Evolutionary conservation across 2,888 invertebrate species (phyloP).

Genomic region (Seira sanloemensis): DNA sequence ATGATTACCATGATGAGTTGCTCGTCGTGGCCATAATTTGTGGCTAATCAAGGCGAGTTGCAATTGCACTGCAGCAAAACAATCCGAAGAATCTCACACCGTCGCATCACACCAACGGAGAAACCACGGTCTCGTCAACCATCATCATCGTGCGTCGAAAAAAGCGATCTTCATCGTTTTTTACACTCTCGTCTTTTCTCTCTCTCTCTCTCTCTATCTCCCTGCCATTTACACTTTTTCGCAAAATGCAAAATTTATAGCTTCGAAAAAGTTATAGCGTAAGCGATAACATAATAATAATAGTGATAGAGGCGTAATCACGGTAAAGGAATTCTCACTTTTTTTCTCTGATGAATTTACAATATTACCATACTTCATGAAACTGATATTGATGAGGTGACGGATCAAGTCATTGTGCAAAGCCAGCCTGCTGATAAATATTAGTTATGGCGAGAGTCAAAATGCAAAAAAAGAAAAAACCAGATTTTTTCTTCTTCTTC

Average conservation of each 20-base stretch:
- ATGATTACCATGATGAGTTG: constrained; percentile 64
- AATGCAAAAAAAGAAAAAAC: constrained; percentile 27
- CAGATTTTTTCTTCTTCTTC: constrained; percentile 27
- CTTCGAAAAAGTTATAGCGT: background rate
- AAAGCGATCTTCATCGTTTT: background rate
- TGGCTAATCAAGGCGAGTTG: constrained; percentile 57
- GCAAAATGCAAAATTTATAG: background rate
- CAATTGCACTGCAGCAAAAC: constrained; percentile 1
- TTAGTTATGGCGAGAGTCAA: constrained; percentile 18
- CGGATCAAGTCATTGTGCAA: constrained; percentile 5
- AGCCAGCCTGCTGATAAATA: constrained; percentile 22
- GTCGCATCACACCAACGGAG: background rate
- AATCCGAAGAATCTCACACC: background rate
- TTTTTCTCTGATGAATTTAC: constrained; percentile 23
- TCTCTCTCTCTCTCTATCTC: background rate
- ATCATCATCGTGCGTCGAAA: background rate
- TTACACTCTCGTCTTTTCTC: background rate
- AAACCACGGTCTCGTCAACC: background rate
- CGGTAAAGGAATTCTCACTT: background rate
- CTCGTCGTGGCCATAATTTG: constrained; percentile 63
- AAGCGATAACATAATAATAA: background rate
- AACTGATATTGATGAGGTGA: constrained; percentile 58
- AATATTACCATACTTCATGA: constrained; percentile 36
- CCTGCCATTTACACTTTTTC: background rate
- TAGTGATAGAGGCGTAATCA: background rate